Conservation (phyloP, 2,797 vertebrate genomes). For the Aselliscus stoliczkanus region DNA sequence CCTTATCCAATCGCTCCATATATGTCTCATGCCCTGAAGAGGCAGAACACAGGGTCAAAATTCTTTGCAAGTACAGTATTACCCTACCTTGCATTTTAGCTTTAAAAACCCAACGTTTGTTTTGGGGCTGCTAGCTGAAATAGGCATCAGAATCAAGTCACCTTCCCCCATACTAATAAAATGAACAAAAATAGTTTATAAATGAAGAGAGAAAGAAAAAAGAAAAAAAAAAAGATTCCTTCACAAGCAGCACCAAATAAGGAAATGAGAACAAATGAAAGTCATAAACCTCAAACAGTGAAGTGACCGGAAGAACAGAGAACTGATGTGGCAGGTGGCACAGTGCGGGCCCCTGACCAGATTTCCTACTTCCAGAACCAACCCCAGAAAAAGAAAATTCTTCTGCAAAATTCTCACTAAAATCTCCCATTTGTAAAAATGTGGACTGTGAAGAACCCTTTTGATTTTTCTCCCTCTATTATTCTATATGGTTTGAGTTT, state of each 20-base stretch:
- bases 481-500: not conserved
- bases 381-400: not conserved
- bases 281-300: not conserved
- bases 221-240: not conserved
- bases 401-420: not conserved
- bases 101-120: not conserved
- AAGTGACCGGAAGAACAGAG: not conserved
- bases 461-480: not conserved
- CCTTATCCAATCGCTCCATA: fast-evolving
- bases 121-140: not conserved
- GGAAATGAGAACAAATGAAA: not conserved
- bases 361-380: not conserved
- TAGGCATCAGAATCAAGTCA: not conserved
- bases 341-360: not conserved
- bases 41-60: not conserved
- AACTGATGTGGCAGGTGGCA: not conserved
- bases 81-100: not conserved
- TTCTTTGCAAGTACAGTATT: not conserved
- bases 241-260: not conserved
- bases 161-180: not conserved
- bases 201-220: not conserved
- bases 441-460: not conserved
- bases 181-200: slow-evolving; percentile 14
- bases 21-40: not conserved
- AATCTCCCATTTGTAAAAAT: not conserved